Conservation (phyloP, 2,113 vertebrate genomes). For the human region DNA sequence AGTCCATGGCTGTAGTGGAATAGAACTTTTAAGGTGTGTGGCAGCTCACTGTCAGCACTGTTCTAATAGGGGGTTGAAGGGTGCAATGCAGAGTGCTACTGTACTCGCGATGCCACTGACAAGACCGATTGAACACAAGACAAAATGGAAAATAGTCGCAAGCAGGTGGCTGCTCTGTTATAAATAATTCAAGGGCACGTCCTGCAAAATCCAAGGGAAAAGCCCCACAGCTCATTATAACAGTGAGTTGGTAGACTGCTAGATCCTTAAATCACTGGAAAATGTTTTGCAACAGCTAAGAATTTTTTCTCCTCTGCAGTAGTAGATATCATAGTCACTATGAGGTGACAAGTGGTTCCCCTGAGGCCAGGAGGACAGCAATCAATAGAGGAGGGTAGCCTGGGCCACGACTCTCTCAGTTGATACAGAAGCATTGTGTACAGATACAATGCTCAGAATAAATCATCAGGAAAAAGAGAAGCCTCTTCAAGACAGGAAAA, state of each 20-base stretch:
- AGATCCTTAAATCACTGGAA: conserved; percentile 82
- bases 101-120: neutral
- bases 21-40: neutral
- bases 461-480: conserved; percentile 77
- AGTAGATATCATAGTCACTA: conserved; percentile 79
- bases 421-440: conserved; percentile 66
- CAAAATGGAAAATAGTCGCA: conserved; percentile 66
- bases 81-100: neutral
- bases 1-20: fast-evolving
- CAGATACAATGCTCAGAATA: conserved; percentile 64
- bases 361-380: conserved; percentile 74
- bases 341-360: conserved; percentile 81
- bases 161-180: conserved; percentile 57
- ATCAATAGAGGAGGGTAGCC: conserved; percentile 70
- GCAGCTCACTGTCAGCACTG: neutral
- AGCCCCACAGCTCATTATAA: conserved; percentile 79
- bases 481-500: conserved; percentile 59
- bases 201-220: conserved; percentile 78
- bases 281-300: conserved; percentile 80
- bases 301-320: conserved; percentile 68
- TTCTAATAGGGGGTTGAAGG: neutral
- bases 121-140: conserved; percentile 50
- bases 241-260: conserved; percentile 68
- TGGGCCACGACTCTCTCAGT: conserved; percentile 43
- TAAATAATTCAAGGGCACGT: conserved; percentile 75